Evolutionary conservation across 1,140 invertebrate genomes (phyloP), one percentile per base, ranked within the genome.

Genomic region (Conus ventricosus): DNA sequence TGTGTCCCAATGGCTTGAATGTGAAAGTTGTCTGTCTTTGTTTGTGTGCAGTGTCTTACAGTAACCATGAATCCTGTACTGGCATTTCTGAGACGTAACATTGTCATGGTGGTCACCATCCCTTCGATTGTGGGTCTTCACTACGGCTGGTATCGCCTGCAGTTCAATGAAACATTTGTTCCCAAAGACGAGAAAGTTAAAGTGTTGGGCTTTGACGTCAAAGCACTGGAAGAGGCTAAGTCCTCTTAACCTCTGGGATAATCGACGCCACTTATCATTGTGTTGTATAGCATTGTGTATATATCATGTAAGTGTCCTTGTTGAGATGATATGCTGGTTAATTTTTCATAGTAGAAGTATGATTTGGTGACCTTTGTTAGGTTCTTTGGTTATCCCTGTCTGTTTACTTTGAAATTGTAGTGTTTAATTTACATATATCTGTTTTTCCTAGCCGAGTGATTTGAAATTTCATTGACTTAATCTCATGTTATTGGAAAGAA

Each of bases 81-180:
- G 25, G 67, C 54, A 23, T 85, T 85, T 71, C 55, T 88, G 71
- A 78, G 83, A 63, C 63, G 75, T 57, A 88, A 87, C 85, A 84
- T 82, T 54, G 85, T 89, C 5, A 6, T 75, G 51, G 71, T 89
- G 20, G 86, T 87, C 8, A 75, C 75, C 13, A 84, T 89, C 81
- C 85, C 85, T 17, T 76, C 81, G 10, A 53, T 91, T 71, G 76
- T 88, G 39, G 60, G 81, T 39, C 71, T 90, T 23, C 89, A 91
- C 75, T 90, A 87, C 71, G 63, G 85, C 13, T 91, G 90, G 90
- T 90, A 90, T 82, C 60, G 63, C 4, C 85, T 91, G 71, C 90
- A 91, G 84, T 89, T 85, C 60, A 86, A 91, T 27, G 80, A 85
- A 7, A 81, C 63, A 2, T 89, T 91, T 88, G 85, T 91, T 17